A percentile compares a stretch with the other conserved stretches of the same genome.
phyloP scores from a whole-genome alignment of 2,888 invertebrate species.

The Epiblema foenella region DNA sequence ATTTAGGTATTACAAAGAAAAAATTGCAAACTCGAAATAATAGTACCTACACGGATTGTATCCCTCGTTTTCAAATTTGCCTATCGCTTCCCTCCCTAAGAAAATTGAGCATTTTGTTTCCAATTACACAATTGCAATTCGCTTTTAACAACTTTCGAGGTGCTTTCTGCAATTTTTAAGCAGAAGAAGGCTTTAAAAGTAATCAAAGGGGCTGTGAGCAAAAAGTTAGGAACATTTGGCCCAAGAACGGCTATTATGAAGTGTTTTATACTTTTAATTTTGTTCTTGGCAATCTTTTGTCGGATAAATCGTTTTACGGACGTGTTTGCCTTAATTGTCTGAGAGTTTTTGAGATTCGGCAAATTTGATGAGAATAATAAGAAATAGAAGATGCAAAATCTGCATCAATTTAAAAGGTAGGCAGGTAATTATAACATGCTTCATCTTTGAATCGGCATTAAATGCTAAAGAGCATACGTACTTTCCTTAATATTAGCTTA shows the following conservation, averaged over 20 bases:
- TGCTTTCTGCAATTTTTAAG: slow-evolving; percentile 72
- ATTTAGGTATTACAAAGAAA: not conserved
- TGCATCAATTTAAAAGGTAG: too few species aligned
- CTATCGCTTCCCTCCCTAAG: slow-evolving; percentile 62
- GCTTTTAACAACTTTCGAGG: slow-evolving; percentile 64
- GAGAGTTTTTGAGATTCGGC: slow-evolving; percentile 27
- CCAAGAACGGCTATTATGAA: slow-evolving; percentile 66
- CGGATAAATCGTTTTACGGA: slow-evolving; percentile 48
- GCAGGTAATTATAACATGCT: too few species aligned
- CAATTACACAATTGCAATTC: slow-evolving; percentile 73
- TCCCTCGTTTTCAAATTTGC: slow-evolving; percentile 55
- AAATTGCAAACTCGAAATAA: not conserved
- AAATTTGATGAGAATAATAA: slow-evolving; percentile 16
- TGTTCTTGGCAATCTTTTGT: slow-evolving; percentile 63
- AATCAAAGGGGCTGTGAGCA: slow-evolving; percentile 74
- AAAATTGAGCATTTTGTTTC: slow-evolving; percentile 67
- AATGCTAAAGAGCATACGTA: not conserved
- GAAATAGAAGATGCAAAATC: not conserved
- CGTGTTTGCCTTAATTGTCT: slow-evolving; percentile 48
- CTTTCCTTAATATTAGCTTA: too few species aligned
- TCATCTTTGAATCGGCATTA: too few species aligned
- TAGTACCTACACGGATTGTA: not conserved
- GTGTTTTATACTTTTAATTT: slow-evolving; percentile 76
- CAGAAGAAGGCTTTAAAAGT: slow-evolving; percentile 75
- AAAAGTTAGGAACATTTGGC: slow-evolving; percentile 73